Evolutionary conservation across 2,797 vertebrate species (phyloP).

Genomic region (Emys orbicularis): DNA sequence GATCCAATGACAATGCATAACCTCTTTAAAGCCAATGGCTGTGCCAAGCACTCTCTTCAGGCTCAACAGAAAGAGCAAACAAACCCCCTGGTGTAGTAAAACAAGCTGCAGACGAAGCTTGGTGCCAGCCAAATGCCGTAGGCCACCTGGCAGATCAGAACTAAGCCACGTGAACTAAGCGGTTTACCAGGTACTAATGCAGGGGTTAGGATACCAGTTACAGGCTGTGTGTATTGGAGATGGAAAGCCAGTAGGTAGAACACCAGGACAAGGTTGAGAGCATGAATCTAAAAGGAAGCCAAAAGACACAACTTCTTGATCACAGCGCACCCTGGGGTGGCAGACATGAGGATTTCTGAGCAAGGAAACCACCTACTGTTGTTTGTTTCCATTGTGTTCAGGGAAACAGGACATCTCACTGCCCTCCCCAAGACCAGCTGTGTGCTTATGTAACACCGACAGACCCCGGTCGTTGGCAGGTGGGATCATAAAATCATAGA

Average conservation of each 20-base stretch:
- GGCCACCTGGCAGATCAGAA: neutral
- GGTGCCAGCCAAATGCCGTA: neutral
- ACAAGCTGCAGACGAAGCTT: neutral
- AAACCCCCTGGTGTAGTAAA: neutral
- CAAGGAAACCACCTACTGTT: neutral
- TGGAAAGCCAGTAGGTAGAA: neutral
- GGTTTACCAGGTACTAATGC: neutral
- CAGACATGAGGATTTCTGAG: neutral
- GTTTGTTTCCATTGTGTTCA: neutral
- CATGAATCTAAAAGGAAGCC: neutral
- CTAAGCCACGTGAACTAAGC: neutral
- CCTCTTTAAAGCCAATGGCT: neutral
- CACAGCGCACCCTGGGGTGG: neutral
- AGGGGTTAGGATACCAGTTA: neutral
- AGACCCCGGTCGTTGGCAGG: no score
- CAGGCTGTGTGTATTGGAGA: neutral
- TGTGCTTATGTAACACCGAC: neutral
- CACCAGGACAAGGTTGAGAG: neutral
- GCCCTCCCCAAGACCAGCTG: neutral
- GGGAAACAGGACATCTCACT: neutral
- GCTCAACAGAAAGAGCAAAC: neutral
- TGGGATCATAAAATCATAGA: no score
- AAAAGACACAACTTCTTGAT: neutral
- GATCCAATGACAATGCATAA: neutral
- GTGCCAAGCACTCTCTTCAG: neutral